Evolutionary conservation across 1,140 invertebrate species (phyloP).

Genomic region (Drosophila obscura): DNA sequence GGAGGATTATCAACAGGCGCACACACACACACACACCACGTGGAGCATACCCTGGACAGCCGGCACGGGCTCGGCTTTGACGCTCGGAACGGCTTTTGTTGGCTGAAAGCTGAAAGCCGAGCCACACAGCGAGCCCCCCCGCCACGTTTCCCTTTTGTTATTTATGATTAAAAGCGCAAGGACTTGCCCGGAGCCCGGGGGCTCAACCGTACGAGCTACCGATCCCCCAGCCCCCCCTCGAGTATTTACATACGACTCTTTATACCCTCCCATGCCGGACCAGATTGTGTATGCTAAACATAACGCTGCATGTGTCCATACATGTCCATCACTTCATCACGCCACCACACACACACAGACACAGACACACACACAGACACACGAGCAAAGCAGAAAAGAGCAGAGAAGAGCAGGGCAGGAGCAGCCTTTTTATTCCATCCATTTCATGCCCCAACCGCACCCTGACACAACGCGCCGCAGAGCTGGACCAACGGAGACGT

Average conservation of each 20-base stretch:
- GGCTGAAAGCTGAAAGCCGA: slow-evolving; percentile 70
- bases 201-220: not conserved
- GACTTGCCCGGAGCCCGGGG: slow-evolving; percentile 60
- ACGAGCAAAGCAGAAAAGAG: not conserved
- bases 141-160: slow-evolving; percentile 80
- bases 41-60: slow-evolving; percentile 5
- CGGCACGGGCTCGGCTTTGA: slow-evolving; percentile 53
- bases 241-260: slow-evolving; percentile 47
- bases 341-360: slow-evolving; percentile 60
- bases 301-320: slow-evolving; percentile 80
- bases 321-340: slow-evolving; percentile 82
- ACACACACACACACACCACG: slow-evolving; percentile 15
- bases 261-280: not conserved
- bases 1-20: slow-evolving; percentile 75
- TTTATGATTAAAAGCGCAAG: slow-evolving; percentile 81
- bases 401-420: not conserved
- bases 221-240: not conserved
- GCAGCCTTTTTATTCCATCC: not conserved
- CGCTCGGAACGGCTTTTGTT: slow-evolving; percentile 62
- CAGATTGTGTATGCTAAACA: slow-evolving; percentile 77
- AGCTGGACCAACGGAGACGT: too few species aligned
- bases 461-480: too few species aligned
- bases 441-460: too few species aligned
- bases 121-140: slow-evolving; percentile 49
- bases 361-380: not conserved